phyloP scores from a whole-genome alignment of 2,797 vertebrate species.

The Halcyon chelicuti region DNA sequence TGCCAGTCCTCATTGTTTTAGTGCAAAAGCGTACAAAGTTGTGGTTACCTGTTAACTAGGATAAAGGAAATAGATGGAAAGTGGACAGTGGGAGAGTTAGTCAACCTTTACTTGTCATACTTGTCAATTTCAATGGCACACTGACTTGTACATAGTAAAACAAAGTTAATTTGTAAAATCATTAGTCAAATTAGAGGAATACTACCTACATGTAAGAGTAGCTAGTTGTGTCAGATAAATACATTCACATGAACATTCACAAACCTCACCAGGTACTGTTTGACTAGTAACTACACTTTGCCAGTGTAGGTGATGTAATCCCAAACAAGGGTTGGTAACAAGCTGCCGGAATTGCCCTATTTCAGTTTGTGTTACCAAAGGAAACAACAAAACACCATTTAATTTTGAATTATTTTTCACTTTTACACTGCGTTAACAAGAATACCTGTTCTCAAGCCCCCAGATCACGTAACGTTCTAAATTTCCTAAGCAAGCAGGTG shows the following conservation, averaged over 20 bases:
- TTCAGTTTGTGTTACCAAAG: neutral
- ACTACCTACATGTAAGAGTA: neutral
- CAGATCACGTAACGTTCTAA: neutral
- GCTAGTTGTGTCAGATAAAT: neutral
- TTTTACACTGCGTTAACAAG: neutral
- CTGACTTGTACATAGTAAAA: neutral
- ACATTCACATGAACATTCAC: neutral
- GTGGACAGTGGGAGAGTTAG: too few species aligned
- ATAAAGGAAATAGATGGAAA: too few species aligned
- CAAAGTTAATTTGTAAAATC: neutral
- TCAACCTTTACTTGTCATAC: too few species aligned
- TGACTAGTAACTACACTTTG: too few species aligned
- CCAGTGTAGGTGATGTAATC: too few species aligned
- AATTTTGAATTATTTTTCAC: neutral
- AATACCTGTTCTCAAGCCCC: neutral
- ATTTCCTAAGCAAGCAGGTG: neutral
- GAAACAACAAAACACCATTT: neutral
- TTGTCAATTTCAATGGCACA: too few species aligned
- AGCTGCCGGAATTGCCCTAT: neutral
- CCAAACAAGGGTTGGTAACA: too few species aligned
- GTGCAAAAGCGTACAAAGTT: too few species aligned
- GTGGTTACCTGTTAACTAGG: too few species aligned
- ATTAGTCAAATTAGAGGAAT: neutral
- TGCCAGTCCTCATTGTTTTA: too few species aligned
- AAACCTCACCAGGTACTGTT: neutral